Base-by-base conservation (phyloP, 2,113 vertebrate genomes). In the Malurus alboscapulatus region DNA sequence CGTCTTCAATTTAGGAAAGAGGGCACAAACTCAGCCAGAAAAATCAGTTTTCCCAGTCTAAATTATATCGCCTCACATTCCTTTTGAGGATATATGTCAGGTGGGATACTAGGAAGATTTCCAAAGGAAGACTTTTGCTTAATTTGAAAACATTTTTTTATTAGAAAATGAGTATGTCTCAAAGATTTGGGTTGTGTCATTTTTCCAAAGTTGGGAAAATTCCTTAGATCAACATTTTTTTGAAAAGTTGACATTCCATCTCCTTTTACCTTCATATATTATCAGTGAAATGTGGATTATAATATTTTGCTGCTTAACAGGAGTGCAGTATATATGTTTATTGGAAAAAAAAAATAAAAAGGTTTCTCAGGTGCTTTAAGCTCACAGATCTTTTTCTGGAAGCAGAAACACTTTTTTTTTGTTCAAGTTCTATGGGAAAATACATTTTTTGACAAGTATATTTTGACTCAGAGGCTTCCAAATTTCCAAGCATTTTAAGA, bases 151-250 rank as follows among this genome's bases (percentile, higher is more conserved):
- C 65, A 81, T 90, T 95, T 90, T 90, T 86, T 86, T 83, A 65
- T 84, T 88, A 88, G 53, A 92, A 93, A 93, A 84, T 63, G 17
- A 90, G 14, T 24, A 38, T 71, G 51, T 77, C 40, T 90, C 72
- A 61, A 94, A 84, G 50, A 83, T 65, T 84, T 84, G 17, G 55
- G 74, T 92, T 72, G 22, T 68, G 62, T 34, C 36, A 2, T 44
- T 90, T 93, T 94, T 74, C 76, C 76, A 65, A 87, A 94, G 63
- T 78, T 61, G 79, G 87, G 92, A 94, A 92, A 95, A 96, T 76
- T 87, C 53, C 93, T 86, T 95, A 93, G 32, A 67, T 93, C 26
- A 81, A 83, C 25, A 48, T 74, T 92, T 90, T 29, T 90, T 84
- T 93, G 48, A 84, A 88, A 92, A 80, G 22, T 42, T 90, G 17